Base-by-base conservation (phyloP, 2,888 invertebrate species). In the Unio delphinus region DNA sequence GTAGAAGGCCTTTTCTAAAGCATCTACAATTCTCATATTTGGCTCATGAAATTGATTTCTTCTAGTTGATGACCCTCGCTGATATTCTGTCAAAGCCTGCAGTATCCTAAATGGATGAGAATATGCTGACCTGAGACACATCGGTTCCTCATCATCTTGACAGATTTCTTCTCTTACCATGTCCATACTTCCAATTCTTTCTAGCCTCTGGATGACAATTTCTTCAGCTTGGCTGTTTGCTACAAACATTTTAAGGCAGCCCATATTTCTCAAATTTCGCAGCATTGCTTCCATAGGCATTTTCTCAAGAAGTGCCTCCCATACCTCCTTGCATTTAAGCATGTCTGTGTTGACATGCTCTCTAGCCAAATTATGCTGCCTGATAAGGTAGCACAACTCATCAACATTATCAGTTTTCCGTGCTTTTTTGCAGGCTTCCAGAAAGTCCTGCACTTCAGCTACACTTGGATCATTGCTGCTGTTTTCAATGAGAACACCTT, bases 261-360 rank as follows among this genome's bases (percentile, higher is more conserved):
- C 68, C 78, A 75, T 74, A 57, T 72, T 68, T 55, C 65, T 84
- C 45, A 90, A 79, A 70, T 89, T 89, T 26, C 89, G 75, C n/a
- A 90, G 82, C 81, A 89, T 76, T 0, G 90, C 90, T 8, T 88
- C 89, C 82, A 89, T 83, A 1, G 90, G 89, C 90, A 90, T 90
- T 28, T 84, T 70, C 62, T 84, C 74, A n/a, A 89, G 83, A 34
- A 90, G 80, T 3, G 86, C 84, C 15, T 91, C 80, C 82, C 91
- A 88, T 89, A 94, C 94, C 84, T 92, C 91, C 86, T 92, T 91
- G 63, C 92, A 91, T 79, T 93, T 94, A 61, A 94, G 90, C 73
- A 94, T 90, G 81, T 92, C 92, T 11, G 93, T 92, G 70, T 94
- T 94, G 28, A 95, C 92, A 86, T 94, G 94, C 79, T 93, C 93